phyloP scores from a whole-genome alignment of 2,113 vertebrate species.

The Arothron firmamentum region DNA sequence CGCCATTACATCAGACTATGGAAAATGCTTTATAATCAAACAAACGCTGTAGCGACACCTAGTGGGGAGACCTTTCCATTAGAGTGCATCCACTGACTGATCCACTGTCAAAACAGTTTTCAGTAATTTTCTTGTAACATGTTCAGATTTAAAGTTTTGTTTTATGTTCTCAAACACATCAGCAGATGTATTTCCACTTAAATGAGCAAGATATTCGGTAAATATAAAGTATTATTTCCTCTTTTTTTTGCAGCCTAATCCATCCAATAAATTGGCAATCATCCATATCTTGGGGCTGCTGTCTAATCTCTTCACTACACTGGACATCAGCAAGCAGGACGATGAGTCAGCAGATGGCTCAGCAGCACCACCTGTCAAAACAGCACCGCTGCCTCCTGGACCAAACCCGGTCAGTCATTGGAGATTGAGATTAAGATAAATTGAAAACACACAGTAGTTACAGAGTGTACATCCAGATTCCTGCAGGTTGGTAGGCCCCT shows the following conservation, averaged over 20 bases:
- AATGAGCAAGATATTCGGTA: neutral
- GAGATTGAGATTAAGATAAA: neutral
- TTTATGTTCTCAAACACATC: no score
- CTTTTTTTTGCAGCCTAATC: slow-evolving; percentile 83
- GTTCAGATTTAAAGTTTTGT: no score
- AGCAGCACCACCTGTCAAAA: slow-evolving; percentile 81
- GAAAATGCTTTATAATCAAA: slow-evolving; percentile 42
- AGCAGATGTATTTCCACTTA: neutral
- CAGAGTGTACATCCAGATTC: no score
- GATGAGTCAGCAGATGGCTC: slow-evolving; percentile 86
- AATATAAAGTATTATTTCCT: neutral
- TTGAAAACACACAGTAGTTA: neutral
- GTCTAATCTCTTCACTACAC: slow-evolving; percentile 95
- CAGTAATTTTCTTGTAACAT: no score
- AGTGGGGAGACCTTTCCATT: slow-evolving; percentile 51
- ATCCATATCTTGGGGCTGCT: slow-evolving; percentile 97
- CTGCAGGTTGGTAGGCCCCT: no score
- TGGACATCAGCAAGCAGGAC: slow-evolving; percentile 96
- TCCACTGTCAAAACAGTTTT: no score
- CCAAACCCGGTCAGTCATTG: slow-evolving; percentile 89
- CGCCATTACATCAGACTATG: slow-evolving; percentile 68
- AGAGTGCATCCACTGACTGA: slow-evolving; percentile 5
- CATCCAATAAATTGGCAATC: slow-evolving; percentile 96
- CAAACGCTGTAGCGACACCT: slow-evolving; percentile 70
- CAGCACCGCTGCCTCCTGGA: slow-evolving; percentile 84